These are phyloP conservation scores for Xylocopa sonorina DNA, from an alignment of 1,140 invertebrate genomes.

Conservation along the genomic window DNA sequence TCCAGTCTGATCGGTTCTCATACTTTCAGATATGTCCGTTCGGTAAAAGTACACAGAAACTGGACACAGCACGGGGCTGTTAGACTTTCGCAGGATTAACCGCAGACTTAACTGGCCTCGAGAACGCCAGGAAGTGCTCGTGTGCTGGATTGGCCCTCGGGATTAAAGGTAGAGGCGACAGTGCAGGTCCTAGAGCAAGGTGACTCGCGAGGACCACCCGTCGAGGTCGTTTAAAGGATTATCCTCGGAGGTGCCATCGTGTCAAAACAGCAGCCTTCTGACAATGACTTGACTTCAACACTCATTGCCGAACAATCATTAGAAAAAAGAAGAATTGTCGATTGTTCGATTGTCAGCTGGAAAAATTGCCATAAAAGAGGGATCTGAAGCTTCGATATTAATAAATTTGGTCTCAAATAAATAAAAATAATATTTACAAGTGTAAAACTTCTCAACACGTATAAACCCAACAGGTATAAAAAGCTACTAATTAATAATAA, in stretches of 20 bases:
- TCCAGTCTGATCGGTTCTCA: background rate
- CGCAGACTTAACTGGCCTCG: slow-evolving; percentile 30
- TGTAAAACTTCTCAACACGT: background rate
- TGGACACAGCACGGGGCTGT: background rate
- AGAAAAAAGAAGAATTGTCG: background rate
- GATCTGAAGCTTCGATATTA: background rate
- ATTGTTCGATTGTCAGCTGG: background rate
- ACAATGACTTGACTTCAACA: slow-evolving; percentile 73
- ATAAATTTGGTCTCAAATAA: background rate
- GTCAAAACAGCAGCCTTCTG: slow-evolving; percentile 76
- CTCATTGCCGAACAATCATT: background rate
- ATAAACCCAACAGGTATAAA: too few relatives aligned
- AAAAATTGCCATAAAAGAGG: background rate
- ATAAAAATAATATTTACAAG: background rate
- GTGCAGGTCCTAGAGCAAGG: slow-evolving; percentile 53
- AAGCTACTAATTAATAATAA: too few relatives aligned
- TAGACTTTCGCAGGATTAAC: slow-evolving; percentile 29
- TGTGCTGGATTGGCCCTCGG: slow-evolving; percentile 56
- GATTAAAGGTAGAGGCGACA: slow-evolving; percentile 68
- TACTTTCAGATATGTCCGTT: background rate
- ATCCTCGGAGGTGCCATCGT: slow-evolving; percentile 76
- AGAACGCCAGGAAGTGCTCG: slow-evolving; percentile 34
- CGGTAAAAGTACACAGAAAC: background rate
- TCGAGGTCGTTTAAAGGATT: slow-evolving; percentile 78
- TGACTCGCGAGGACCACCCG: slow-evolving; percentile 73